phyloP scores from a whole-genome alignment of 2,888 invertebrate species.

The Polyommatus iphigenia region DNA sequence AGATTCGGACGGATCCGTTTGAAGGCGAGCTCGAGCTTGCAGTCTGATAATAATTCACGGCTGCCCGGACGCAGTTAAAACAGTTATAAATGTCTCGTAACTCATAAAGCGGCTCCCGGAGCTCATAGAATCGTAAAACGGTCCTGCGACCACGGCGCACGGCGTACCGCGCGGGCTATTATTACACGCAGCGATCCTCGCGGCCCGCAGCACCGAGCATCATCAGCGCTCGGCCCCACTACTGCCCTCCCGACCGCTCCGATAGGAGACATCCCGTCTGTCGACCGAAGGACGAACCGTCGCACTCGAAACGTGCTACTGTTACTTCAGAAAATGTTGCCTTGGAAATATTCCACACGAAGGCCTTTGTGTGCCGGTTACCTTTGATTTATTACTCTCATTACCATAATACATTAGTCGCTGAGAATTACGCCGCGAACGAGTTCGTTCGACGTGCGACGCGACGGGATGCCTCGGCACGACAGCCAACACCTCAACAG shows the following conservation, averaged over 20 bases:
- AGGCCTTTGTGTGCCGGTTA: neutral
- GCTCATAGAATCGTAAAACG: constrained; percentile 15
- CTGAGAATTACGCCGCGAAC: neutral
- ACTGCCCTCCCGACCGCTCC: neutral
- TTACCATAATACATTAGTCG: neutral
- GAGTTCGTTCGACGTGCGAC: neutral
- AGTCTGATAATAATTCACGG: neutral
- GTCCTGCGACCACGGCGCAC: neutral
- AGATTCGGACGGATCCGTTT: neutral
- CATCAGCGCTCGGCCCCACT: neutral
- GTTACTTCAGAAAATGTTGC: neutral
- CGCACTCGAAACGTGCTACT: neutral
- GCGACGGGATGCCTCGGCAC: constrained; percentile 37
- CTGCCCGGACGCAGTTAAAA: neutral
- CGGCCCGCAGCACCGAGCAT: neutral
- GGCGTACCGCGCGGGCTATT: neutral
- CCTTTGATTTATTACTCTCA: neutral
- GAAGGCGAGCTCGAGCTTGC: neutral
- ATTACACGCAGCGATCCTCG: constrained; percentile 1
- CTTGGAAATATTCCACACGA: neutral
- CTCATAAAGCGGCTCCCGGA: neutral
- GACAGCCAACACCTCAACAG: constrained; percentile 42
- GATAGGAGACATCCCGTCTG: neutral
- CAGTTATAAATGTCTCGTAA: neutral
- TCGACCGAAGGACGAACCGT: neutral